phyloP scores from a whole-genome alignment of 2,888 invertebrate genomes.

The Cryptocheilus praepositus region DNA sequence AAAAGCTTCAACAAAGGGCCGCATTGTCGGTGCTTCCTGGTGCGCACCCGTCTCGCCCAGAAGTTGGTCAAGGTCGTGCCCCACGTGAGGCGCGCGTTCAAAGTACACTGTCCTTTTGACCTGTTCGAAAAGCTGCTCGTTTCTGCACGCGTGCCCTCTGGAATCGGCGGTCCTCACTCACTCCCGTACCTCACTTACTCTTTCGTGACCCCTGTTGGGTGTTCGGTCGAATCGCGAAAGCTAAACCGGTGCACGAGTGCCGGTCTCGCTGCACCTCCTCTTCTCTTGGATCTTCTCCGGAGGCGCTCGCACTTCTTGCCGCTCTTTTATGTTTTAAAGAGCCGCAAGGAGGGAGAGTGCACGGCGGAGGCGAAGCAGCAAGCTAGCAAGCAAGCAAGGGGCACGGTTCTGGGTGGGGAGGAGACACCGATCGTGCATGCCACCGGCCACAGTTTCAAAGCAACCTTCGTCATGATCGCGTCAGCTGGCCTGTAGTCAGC shows the following conservation, averaged over 20 bases:
- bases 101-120: conserved; percentile 34
- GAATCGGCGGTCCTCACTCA: conserved; percentile 13
- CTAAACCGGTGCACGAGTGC: conserved; percentile 4
- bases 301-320: conserved; percentile 19
- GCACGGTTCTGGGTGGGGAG: conserved; percentile 59
- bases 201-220: conserved; percentile 2
- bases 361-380: conserved; percentile 19
- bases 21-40: conserved; percentile 27
- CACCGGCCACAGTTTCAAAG: conserved; percentile 70
- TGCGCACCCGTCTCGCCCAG: conserved; percentile 22
- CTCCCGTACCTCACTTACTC: not conserved
- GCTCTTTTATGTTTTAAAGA: conserved; percentile 54
- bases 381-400: conserved; percentile 34
- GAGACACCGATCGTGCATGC: conserved; percentile 69
- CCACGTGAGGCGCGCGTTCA: conserved; percentile 5
- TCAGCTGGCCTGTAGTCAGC: conserved; percentile 63
- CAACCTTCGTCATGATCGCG: conserved; percentile 73
- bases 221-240: not conserved
- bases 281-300: conserved; percentile 9
- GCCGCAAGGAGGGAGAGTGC: conserved; percentile 23
- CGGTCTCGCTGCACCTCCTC: conserved; percentile 12
- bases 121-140: conserved; percentile 31
- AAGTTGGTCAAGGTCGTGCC: conserved; percentile 62
- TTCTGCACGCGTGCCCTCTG: not conserved
- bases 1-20: too few species aligned